Conservation (phyloP, 2,113 vertebrate genomes). For the Cromileptes altivelis region DNA sequence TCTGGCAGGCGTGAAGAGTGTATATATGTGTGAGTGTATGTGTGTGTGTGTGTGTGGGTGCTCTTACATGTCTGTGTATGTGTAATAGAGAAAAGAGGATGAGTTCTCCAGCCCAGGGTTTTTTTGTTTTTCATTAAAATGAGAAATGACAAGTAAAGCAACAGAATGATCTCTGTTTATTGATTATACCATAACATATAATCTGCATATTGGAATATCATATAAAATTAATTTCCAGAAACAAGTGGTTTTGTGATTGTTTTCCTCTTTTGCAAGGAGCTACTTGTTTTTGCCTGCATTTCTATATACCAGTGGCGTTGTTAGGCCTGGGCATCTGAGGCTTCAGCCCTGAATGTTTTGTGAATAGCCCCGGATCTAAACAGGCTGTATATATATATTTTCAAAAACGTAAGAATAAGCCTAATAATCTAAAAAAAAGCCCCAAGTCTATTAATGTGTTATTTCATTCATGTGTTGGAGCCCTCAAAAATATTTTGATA, state of each 20-base stretch:
- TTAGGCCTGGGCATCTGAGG: no score
- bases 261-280: background rate
- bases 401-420: no score
- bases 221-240: no score
- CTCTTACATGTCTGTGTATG: no score
- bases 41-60: constrained; percentile 7
- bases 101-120: background rate
- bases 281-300: background rate
- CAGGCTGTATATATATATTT: no score
- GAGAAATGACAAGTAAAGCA: background rate
- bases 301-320: no score
- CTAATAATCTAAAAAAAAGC: no score
- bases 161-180: background rate
- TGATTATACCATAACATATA: background rate
- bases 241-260: background rate
- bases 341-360: no score
- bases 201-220: background rate
- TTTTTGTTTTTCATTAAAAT: background rate
- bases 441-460: no score
- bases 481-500: no score
- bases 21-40: constrained; percentile 9
- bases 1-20: constrained; percentile 33
- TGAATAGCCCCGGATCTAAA: no score
- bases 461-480: no score
- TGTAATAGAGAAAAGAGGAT: background rate